Base-by-base conservation (phyloP, 2,113 vertebrate genomes). In the Aptenodytes forsteri region DNA sequence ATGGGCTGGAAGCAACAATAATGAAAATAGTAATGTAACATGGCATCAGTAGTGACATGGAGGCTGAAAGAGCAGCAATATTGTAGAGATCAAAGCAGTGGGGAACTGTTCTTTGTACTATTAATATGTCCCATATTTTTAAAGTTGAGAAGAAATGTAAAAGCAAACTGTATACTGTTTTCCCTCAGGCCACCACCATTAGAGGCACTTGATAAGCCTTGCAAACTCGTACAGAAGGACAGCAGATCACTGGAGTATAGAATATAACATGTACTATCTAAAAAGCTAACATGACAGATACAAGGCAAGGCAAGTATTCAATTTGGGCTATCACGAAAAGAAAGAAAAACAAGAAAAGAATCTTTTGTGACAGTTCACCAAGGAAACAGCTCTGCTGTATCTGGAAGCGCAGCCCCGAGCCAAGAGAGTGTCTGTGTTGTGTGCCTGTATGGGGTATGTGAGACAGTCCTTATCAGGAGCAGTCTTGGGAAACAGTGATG, bases 241-340 rank as follows among this genome's bases (percentile, higher is more conserved):
- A 90, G 90, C 71, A 47, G 86, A 61, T 49, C 87, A 42, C 97
- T 83, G 88, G 88, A 97, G 97, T 83, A 83, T n/a, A 91, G 93
- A 75, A 29, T 4, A 83, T 58, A 94, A 67, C 83, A 65, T 21
- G 77, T 50, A 83, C 92, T 97, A 92, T 83, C 95, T 84, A 71
- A 97, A 96, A 96, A 97, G 91, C 89, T 75, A 93, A 97, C 93
- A 87, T 90, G 97, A 97, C 97, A 98, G 97, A 97, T 97, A 97
- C 94, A 98, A 97, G 95, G 90, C 62, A 90, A 93, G 95, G 97
- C 94, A 94, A 89, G 95, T 14, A 58, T 88, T 95, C 87, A 87
- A 83, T 94, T 71, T 34, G 66, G 96, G 94, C 86, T 92, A 89
- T 97, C 93, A 85, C 1, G 2, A 46, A 49, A 91, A 76, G 79